These are phyloP conservation scores for Ailuropoda melanoleuca DNA, from an alignment of 2,113 vertebrate genomes.

Conservation along the genomic window DNA sequence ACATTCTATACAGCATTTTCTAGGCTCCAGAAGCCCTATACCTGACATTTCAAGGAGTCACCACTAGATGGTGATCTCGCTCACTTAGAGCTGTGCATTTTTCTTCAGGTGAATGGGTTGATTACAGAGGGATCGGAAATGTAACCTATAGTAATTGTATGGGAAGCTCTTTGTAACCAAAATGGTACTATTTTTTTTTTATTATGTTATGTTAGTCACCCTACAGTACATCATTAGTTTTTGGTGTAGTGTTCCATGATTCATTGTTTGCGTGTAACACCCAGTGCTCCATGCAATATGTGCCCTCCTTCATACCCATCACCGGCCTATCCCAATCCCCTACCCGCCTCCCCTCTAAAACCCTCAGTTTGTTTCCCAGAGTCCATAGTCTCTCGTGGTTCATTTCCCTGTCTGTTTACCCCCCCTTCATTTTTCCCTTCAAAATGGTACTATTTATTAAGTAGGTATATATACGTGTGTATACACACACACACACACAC, in stretches of 20 bases:
- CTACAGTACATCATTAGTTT: too few relatives aligned
- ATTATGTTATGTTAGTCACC: too few relatives aligned
- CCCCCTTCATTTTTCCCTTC: not conserved
- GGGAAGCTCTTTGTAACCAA: constrained; percentile 31
- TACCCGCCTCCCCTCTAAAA: too few relatives aligned
- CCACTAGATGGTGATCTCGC: constrained; percentile 69
- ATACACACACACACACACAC: not conserved
- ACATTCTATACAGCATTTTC: not conserved
- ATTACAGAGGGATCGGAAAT: constrained; percentile 29
- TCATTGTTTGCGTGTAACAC: too few relatives aligned
- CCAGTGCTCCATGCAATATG: too few relatives aligned
- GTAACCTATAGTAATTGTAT: constrained; percentile 1
- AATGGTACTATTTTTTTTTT: not conserved
- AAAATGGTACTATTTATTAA: not conserved
- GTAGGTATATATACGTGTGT: not conserved
- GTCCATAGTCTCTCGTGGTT: too few relatives aligned
- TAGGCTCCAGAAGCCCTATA: constrained; percentile 3
- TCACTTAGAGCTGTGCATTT: constrained; percentile 53
- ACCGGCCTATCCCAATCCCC: too few relatives aligned
- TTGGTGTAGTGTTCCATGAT: too few relatives aligned
- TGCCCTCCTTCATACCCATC: too few relatives aligned
- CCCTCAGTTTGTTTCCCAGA: too few relatives aligned
- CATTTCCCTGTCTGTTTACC: too few relatives aligned
- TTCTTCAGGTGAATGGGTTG: constrained; percentile 70
- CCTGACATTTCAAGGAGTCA: constrained; percentile 57